A percentile compares a stretch with the other conserved stretches of the same genome.
These are phyloP conservation scores for Noctua pronuba DNA, from an alignment of 2,888 invertebrate genomes.

Conservation along the genomic window DNA sequence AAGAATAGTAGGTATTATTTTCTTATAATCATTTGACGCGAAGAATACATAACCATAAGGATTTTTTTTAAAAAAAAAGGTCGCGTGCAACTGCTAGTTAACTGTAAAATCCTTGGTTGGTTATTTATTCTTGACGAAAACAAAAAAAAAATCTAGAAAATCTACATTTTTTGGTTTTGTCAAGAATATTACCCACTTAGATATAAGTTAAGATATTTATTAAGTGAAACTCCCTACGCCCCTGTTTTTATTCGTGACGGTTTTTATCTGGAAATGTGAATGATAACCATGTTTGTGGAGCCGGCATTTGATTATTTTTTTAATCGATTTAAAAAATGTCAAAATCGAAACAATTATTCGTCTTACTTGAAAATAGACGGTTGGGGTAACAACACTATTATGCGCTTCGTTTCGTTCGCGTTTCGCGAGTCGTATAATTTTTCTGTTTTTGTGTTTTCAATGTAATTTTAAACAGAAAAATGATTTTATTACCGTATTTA, in stretches of 20 bases:
- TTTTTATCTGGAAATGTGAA: background rate
- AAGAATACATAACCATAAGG: too few relatives aligned
- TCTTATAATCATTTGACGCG: too few relatives aligned
- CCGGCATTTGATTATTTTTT: background rate
- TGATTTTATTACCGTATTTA: conserved; percentile 78
- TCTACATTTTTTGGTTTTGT: background rate
- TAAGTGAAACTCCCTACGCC: background rate
- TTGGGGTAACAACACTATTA: conserved; percentile 70
- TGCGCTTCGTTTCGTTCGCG: conserved; percentile 82
- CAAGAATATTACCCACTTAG: too few relatives aligned
- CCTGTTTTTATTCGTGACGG: background rate
- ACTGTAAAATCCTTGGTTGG: too few relatives aligned
- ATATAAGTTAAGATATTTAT: too few relatives aligned
- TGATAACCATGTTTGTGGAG: background rate
- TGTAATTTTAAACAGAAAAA: conserved; percentile 80
- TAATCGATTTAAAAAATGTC: background rate
- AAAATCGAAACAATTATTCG: background rate
- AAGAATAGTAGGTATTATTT: too few relatives aligned
- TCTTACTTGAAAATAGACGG: background rate
- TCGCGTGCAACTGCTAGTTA: too few relatives aligned
- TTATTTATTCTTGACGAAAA: too few relatives aligned
- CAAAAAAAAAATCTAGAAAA: too few relatives aligned
- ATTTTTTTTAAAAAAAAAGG: too few relatives aligned
- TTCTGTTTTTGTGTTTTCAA: conserved; percentile 80
- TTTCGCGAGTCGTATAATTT: conserved; percentile 78